These are phyloP conservation scores for Bettongia penicillata DNA, from an alignment of 2,113 vertebrate genomes.

Conservation along the genomic window DNA sequence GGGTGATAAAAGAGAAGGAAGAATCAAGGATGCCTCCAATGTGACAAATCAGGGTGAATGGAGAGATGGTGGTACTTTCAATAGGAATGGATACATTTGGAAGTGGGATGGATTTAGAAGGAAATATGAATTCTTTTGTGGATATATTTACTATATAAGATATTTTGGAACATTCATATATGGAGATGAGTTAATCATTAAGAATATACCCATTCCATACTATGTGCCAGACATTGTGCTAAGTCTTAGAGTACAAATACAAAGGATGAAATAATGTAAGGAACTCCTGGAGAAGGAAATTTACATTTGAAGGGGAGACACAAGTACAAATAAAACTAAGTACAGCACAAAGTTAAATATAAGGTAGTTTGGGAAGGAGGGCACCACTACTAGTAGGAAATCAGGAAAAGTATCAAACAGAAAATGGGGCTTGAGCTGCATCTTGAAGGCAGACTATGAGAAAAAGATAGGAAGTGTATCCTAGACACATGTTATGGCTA, in stretches of 20 bases:
- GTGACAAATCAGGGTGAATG: neutral
- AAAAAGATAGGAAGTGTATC: neutral
- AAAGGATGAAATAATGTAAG: neutral
- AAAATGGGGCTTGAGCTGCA: neutral
- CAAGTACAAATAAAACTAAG: neutral
- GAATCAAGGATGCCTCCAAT: neutral
- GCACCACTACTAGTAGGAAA: neutral
- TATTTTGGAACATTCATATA: neutral
- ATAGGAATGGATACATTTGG: neutral
- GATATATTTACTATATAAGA: neutral
- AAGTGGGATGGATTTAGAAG: neutral
- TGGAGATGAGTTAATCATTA: neutral
- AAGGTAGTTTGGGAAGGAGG: neutral
- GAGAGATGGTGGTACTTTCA: neutral
- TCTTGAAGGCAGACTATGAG: neutral
- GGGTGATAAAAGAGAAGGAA: neutral
- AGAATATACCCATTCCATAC: neutral
- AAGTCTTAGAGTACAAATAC: neutral
- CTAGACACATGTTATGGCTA: neutral
- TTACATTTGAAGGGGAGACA: neutral
- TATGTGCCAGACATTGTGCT: neutral
- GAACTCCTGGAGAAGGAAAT: neutral
- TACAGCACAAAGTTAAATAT: neutral
- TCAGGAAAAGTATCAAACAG: neutral
- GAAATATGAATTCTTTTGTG: neutral